Evolutionary conservation across 2,797 vertebrate genomes (phyloP), one percentile per base, ranked within the genome.

Genomic region (Channa striata): DNA sequence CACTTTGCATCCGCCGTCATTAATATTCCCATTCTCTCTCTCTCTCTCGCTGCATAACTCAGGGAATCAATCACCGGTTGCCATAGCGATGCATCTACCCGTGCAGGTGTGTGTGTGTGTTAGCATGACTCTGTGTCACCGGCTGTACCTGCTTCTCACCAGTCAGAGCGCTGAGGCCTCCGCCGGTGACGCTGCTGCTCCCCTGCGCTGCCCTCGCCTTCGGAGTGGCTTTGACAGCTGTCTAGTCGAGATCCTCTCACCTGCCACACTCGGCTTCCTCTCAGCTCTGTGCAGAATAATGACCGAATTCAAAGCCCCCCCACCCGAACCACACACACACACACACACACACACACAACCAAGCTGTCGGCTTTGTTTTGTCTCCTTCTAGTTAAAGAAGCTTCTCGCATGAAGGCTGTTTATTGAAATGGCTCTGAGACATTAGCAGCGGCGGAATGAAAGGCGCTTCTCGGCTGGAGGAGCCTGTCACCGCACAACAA

Each of bases 51-150:
- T 63, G 76, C 82, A 85, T 83, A 91, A 88, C 86, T 86, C 80
- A 17, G 80, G 82, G 89, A 87, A 93, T 93, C 92, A 92, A 86
- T 93, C 90, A 89, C 61, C 25, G 80, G 93, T 93, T 94, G 49
- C 92, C 90, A 91, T 91, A 86, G 90, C 70, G 56, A 92, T 81
- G 53, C 78, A 88, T 81, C 84, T 86, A 82, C 87, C 83, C 84
- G 73, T 81, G 85, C 86, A 89, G 82, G 86, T 86, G 77, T 50
- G 3, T 86, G 77, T 50, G 3, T 60, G 77, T 36, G 49, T 47
- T 20, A 4, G 62, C 4, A 33, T 37, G 64, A 48, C 51, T 58
- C 51, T 19, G 53, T 47, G 43, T 30, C 25, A 12, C 66, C 10
- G 52, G 74, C 73, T 81, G 74, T 87, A 82, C 78, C 78, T 81